Percentiles rank a stretch among this genome's conserved stretches.
Conservation (phyloP, 2,888 invertebrate species). For the Drosophila meridiana region DNA sequence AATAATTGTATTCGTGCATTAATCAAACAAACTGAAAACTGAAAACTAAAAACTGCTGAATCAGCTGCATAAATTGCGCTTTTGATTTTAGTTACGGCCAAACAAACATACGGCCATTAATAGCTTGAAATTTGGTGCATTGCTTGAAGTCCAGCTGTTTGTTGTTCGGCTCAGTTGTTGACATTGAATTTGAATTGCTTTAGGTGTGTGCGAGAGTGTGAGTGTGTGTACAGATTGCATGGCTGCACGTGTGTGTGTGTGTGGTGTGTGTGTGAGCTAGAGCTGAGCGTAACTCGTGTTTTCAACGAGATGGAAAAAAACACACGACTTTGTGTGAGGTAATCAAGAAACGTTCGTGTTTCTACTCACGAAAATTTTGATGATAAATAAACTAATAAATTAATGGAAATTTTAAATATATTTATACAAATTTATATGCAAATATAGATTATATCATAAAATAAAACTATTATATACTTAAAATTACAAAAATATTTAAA, state of each 20-base stretch:
- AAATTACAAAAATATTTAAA: not conserved
- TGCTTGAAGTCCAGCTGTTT: conserved; percentile 23
- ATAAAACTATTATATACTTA: not conserved
- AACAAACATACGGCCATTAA: conserved; percentile 12
- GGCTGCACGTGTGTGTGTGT: not conserved
- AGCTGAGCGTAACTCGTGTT: conserved; percentile 4
- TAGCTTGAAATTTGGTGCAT: conserved; percentile 50
- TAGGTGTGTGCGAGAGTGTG: conserved; percentile 6
- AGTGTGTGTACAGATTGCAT: conserved; percentile 23
- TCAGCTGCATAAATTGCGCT: conserved; percentile 42
- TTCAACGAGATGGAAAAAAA: not conserved
- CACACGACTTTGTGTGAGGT: not conserved
- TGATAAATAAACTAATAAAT: not conserved
- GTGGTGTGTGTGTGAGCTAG: conserved; percentile 6
- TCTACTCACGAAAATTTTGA: not conserved
- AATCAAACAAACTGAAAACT: conserved; percentile 28
- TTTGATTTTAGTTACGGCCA: conserved; percentile 15
- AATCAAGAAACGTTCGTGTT: not conserved
- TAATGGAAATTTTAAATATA: too few relatives aligned
- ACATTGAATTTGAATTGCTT: conserved; percentile 59
- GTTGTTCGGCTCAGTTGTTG: conserved; percentile 41
- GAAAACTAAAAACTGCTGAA: conserved; percentile 34
- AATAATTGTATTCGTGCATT: conserved; percentile 27
- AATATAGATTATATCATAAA: not conserved
- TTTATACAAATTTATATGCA: not conserved